Conservation (phyloP, 2,888 invertebrate species). For the Chaetoderma sp. region DNA sequence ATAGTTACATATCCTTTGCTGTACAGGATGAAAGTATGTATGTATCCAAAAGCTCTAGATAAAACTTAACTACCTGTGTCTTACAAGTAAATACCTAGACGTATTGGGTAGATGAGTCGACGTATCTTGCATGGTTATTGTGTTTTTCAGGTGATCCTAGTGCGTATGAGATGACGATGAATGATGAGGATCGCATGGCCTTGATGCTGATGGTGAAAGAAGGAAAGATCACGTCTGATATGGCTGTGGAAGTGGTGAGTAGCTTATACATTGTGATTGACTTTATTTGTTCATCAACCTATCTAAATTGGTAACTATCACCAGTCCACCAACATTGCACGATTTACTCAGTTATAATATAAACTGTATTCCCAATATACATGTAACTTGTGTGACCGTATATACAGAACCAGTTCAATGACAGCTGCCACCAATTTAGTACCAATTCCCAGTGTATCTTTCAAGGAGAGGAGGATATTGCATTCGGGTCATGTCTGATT, state of each 20-base stretch:
- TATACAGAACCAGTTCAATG: no score
- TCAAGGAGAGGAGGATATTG: no score
- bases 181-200: conserved; percentile 65
- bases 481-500: no score
- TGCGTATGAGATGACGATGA: conserved; percentile 67
- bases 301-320: not conserved
- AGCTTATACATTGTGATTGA: not conserved
- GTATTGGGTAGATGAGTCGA: not conserved
- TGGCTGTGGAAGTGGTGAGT: conserved; percentile 64
- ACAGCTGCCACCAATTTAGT: no score
- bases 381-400: no score
- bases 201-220: conserved; percentile 67
- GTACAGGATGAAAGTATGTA: no score
- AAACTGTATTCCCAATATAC: no score
- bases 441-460: no score
- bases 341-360: no score
- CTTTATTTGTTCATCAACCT: not conserved
- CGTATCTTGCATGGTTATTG: not conserved
- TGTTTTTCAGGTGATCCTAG: conserved; percentile 54
- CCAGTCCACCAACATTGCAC: no score
- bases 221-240: conserved; percentile 64
- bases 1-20: no score
- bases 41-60: not conserved
- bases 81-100: not conserved
- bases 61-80: not conserved